phyloP scores from a whole-genome alignment of 2,888 invertebrate species.

The Trisateles emortualis region DNA sequence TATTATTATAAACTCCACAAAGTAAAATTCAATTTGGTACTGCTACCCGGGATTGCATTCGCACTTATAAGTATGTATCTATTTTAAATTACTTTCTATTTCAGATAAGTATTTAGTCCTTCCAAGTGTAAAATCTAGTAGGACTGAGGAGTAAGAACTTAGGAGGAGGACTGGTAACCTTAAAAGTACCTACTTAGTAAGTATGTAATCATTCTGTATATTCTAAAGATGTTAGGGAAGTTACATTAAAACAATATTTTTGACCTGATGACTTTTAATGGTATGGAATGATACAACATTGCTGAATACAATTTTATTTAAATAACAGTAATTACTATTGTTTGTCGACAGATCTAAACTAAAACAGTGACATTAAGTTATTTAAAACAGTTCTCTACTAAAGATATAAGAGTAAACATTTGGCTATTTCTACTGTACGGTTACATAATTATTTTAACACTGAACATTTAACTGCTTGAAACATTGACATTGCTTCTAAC shows the following conservation, averaged over 20 bases:
- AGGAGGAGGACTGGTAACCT: too few relatives aligned
- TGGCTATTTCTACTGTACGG: constrained; percentile 35
- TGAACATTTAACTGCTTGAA: constrained; percentile 39
- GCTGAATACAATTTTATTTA: constrained; percentile 23
- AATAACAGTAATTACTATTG: constrained; percentile 17
- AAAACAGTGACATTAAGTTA: constrained; percentile 6
- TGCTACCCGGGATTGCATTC: too few relatives aligned
- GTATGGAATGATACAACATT: constrained; percentile 41
- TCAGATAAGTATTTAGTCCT: too few relatives aligned
- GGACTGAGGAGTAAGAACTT: too few relatives aligned
- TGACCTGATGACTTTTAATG: constrained; percentile 8
- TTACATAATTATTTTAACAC: constrained; percentile 26
- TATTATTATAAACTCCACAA: too few relatives aligned
- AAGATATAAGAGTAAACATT: constrained; percentile 27
- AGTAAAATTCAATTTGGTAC: too few relatives aligned
- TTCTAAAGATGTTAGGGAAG: background rate
- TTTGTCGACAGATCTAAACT: constrained; percentile 9
- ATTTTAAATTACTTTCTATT: too few relatives aligned
- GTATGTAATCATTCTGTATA: too few relatives aligned
- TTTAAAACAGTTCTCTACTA: constrained; percentile 16
- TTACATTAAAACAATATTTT: constrained; percentile 8
- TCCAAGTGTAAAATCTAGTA: too few relatives aligned
- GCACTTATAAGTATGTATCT: too few relatives aligned
- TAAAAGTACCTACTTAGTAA: too few relatives aligned
- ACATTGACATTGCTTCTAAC: constrained; percentile 44